Conservation (phyloP, 30 jellyfish, hydroid and myxozoan species). For the Morbakka virulenta region DNA sequence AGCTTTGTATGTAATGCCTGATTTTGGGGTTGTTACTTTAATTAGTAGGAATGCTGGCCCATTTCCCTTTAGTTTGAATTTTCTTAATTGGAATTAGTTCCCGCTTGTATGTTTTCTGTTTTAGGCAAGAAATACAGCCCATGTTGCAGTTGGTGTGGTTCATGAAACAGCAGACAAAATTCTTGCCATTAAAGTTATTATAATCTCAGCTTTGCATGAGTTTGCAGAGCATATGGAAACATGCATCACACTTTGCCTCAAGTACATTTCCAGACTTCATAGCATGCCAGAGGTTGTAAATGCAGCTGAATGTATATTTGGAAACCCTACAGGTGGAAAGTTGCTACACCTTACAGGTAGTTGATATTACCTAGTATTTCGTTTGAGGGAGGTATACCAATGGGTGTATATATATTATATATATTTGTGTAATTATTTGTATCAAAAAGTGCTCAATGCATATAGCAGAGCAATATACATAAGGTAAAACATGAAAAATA, state of each 20-base stretch:
- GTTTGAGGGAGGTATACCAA: too few species aligned
- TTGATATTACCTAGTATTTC: too few species aligned
- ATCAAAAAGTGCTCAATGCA: too few species aligned
- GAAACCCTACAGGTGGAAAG: slow-evolving; percentile 3
- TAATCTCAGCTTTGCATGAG: slow-evolving; percentile 74
- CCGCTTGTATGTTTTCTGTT: neutral
- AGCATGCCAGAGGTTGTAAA: slow-evolving; percentile 84
- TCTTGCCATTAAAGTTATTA: slow-evolving; percentile 73
- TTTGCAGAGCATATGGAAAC: slow-evolving; percentile 73
- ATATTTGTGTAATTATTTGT: too few species aligned
- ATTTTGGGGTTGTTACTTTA: too few species aligned
- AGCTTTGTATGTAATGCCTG: too few species aligned
- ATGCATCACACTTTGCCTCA: slow-evolving; percentile 56
- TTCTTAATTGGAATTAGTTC: too few species aligned
- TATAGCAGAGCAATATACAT: too few species aligned
- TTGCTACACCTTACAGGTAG: neutral
- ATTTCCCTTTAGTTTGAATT: too few species aligned
- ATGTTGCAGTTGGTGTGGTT: slow-evolving; percentile 95
- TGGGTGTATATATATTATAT: too few species aligned
- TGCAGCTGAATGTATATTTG: slow-evolving; percentile 59
- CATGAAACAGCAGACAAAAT: slow-evolving; percentile 68
- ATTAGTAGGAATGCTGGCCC: too few species aligned
- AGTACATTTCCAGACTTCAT: slow-evolving; percentile 74
- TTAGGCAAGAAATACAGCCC: slow-evolving; percentile 84
- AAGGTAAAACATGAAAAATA: too few species aligned